Conservation (phyloP, 2,888 invertebrate species). For the Ganaspis brasiliensis region DNA sequence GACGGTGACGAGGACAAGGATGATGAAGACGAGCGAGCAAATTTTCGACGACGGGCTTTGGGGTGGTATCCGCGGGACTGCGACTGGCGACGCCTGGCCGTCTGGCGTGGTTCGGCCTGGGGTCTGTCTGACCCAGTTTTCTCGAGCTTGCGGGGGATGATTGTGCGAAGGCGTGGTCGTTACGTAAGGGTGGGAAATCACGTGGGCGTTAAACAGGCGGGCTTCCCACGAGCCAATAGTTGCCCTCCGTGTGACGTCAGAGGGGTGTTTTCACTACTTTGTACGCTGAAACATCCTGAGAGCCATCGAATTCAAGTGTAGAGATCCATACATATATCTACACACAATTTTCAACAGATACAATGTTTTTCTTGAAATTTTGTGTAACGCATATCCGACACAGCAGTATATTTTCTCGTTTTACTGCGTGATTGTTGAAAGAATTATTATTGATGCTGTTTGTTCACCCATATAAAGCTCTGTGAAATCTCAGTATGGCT, state of each 20-base stretch:
- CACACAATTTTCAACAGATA: conserved; percentile 6
- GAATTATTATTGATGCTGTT: conserved; percentile 18
- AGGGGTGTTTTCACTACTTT: conserved; percentile 37
- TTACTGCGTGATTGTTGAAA: background rate
- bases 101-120: conserved; percentile 63
- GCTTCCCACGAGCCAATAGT: conserved; percentile 64
- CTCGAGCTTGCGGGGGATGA: conserved; percentile 64
- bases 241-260: conserved; percentile 38
- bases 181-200: conserved; percentile 51
- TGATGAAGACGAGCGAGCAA: conserved; percentile 65
- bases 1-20: conserved; percentile 65
- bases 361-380: background rate
- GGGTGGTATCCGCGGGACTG: conserved; percentile 79
- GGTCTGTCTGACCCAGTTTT: conserved; percentile 72
- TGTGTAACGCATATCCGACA: background rate
- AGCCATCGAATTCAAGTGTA: conserved; percentile 36
- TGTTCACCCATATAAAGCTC: background rate
- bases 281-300: conserved; percentile 53
- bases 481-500: background rate
- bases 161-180: conserved; percentile 68
- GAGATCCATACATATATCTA: conserved; percentile 35
- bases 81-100: conserved; percentile 68
- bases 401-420: background rate
- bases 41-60: conserved; percentile 73
- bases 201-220: conserved; percentile 65